phyloP scores from a whole-genome alignment of 2,888 invertebrate genomes.

The Eudasyphora cyanicolor region DNA sequence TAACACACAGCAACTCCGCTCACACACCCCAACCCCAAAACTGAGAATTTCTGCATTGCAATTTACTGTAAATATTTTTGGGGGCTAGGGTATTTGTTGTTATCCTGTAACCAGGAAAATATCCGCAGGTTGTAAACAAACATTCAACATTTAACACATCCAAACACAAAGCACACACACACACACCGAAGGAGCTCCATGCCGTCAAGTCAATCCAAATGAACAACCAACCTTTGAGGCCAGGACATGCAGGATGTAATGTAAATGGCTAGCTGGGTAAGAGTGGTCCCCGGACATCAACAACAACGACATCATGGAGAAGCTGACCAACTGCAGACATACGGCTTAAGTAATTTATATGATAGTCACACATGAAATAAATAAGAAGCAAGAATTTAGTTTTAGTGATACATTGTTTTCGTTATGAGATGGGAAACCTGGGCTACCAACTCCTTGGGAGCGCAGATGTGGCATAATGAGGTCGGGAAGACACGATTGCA shows the following conservation, averaged over 20 bases:
- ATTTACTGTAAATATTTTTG: conserved; percentile 16
- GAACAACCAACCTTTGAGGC: conserved; percentile 45
- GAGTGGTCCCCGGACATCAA: too few relatives aligned
- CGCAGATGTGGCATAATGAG: too few relatives aligned
- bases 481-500: too few relatives aligned
- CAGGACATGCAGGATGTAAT: background rate
- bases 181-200: conserved; percentile 16
- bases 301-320: background rate
- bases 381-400: conserved; percentile 35
- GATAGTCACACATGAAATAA: conserved; percentile 58
- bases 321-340: conserved; percentile 51
- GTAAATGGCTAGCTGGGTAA: conserved; percentile 8
- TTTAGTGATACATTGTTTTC: conserved; percentile 31
- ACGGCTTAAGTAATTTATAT: conserved; percentile 61
- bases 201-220: conserved; percentile 34
- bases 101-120: conserved; percentile 57
- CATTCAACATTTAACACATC: conserved; percentile 56
- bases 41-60: conserved; percentile 14
- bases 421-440: conserved; percentile 27
- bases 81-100: conserved; percentile 3
- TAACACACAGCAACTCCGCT: conserved; percentile 9
- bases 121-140: conserved; percentile 65
- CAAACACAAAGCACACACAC: conserved; percentile 14
- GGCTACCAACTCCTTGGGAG: background rate
- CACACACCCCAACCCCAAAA: background rate